These are phyloP conservation scores for Caligus rogercresseyi DNA, from an alignment of 1,140 invertebrate species.

Conservation along the genomic window DNA sequence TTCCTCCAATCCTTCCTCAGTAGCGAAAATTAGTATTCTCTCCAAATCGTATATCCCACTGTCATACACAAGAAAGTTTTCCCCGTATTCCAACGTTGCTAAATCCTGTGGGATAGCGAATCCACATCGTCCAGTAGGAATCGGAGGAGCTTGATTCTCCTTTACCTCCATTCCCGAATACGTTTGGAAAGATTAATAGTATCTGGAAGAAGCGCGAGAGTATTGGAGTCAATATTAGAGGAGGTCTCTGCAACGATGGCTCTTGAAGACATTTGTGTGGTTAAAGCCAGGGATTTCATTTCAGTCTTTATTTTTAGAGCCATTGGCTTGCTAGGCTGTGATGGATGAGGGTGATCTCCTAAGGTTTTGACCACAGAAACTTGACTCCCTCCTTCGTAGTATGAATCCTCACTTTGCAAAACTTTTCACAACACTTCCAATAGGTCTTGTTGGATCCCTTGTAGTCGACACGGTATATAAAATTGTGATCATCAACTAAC, in stretches of 20 bases:
- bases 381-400: background rate
- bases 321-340: background rate
- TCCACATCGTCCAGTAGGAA: background rate
- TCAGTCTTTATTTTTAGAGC: background rate
- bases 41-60: background rate
- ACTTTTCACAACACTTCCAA: background rate
- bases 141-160: background rate
- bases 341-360: background rate
- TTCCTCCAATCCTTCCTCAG: background rate
- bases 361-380: background rate
- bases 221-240: background rate
- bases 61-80: background rate
- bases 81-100: background rate
- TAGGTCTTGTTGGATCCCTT: too few species aligned
- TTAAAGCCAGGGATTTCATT: background rate
- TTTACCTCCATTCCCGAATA: background rate
- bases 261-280: background rate
- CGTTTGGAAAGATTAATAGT: background rate
- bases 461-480: background rate
- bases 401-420: background rate
- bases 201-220: background rate
- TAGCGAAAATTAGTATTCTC: background rate
- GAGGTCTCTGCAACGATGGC: background rate
- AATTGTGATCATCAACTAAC: background rate
- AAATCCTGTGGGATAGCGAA: background rate